Conservation (phyloP, 2,888 invertebrate genomes). For the Cataglyphis livida region DNA sequence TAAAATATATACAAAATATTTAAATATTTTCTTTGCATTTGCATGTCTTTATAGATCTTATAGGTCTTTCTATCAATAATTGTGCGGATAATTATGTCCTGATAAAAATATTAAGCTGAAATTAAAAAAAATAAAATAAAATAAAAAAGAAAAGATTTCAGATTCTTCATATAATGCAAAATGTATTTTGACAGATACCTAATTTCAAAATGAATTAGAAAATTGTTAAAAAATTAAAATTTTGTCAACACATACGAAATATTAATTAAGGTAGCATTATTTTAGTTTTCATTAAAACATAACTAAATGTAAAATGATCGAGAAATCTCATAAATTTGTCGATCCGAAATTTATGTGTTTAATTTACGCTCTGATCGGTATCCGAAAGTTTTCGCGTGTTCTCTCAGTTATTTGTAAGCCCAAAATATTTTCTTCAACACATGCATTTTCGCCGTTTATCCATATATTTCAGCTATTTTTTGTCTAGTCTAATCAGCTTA, state of each 20-base stretch:
- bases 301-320: not conserved
- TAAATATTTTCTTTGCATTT: not conserved
- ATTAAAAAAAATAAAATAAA: too few species aligned
- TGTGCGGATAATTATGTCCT: not conserved
- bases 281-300: not conserved
- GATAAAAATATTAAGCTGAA: not conserved
- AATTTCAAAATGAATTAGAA: not conserved
- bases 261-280: not conserved
- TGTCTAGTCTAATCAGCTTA: conserved; percentile 29
- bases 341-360: not conserved
- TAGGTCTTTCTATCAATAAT: not conserved
- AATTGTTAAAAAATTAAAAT: not conserved
- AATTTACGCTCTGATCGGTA: not conserved
- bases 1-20: not conserved
- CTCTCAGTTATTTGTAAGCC: conserved; percentile 12
- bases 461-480: not conserved
- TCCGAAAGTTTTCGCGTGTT: not conserved
- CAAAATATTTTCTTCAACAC: conserved; percentile 12
- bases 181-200: not conserved
- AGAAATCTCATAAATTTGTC: not conserved
- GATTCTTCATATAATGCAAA: not conserved
- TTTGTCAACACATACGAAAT: not conserved
- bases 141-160: not conserved
- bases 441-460: conserved; percentile 4
- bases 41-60: not conserved